A percentile compares a stretch with the other conserved stretches of the same genome.
These are phyloP conservation scores for Tapirus indicus DNA, from an alignment of 2,797 vertebrate species.

Conservation along the genomic window DNA sequence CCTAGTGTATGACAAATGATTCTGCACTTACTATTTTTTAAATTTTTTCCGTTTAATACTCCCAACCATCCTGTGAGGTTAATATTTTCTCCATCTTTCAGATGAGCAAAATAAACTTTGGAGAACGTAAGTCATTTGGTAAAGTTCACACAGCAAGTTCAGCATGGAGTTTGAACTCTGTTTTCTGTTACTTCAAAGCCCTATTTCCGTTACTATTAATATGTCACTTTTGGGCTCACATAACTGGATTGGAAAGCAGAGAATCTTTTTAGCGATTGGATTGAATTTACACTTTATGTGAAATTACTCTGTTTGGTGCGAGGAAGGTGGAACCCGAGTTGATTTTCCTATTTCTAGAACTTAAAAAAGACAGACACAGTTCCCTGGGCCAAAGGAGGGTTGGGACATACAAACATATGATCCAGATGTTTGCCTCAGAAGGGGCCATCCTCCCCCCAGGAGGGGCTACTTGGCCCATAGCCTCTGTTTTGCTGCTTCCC, in stretches of 20 bases:
- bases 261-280: background rate
- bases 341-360: slow-evolving; percentile 12
- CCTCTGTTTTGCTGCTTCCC: background rate
- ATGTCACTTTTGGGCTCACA: background rate
- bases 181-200: background rate
- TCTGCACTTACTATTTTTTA: background rate
- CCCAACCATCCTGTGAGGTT: background rate
- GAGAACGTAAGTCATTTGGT: background rate
- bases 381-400: background rate
- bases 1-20: background rate
- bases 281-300: background rate
- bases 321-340: background rate
- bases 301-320: background rate
- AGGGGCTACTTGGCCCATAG: background rate
- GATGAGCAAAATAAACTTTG: background rate
- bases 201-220: background rate
- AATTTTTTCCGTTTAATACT: background rate
- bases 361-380: background rate
- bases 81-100: background rate
- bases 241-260: background rate
- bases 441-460: too few relatives aligned
- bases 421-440: background rate
- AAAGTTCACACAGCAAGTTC: background rate
- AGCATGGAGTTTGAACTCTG: background rate
- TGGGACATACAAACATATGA: background rate